A percentile compares a stretch with the other conserved stretches of the same genome.
Conservation (phyloP, 2,888 invertebrate genomes). For the Stenotaenia linearis region DNA sequence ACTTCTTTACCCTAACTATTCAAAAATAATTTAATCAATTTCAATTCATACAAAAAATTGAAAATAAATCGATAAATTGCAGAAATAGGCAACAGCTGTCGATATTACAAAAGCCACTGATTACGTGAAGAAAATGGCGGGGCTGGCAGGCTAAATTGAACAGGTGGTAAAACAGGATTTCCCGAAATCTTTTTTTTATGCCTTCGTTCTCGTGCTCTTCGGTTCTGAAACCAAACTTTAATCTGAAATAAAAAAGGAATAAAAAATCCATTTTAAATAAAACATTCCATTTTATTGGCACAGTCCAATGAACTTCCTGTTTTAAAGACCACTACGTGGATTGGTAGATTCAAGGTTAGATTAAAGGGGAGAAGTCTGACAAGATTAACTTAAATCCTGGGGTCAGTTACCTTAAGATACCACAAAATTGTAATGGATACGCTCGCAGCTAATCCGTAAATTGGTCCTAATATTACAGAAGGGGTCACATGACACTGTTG, state of each 20-base stretch:
- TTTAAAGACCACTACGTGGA: not conserved
- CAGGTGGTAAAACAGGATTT: not conserved
- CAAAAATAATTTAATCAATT: no score
- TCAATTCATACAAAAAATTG: no score
- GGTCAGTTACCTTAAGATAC: not conserved
- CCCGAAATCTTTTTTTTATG: not conserved
- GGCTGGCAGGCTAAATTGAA: not conserved
- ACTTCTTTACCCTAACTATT: no score
- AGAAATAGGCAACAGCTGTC: not conserved
- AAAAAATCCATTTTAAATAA: not conserved
- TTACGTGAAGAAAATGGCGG: not conserved
- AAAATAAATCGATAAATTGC: not conserved
- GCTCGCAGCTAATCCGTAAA: not conserved
- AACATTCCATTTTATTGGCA: not conserved
- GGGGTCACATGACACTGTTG: not conserved
- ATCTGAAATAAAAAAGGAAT: not conserved
- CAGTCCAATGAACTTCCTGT: not conserved
- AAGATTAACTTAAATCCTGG: not conserved
- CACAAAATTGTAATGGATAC: not conserved
- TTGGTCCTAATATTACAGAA: not conserved
- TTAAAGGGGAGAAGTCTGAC: not conserved
- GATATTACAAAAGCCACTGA: not conserved
- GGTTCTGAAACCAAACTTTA: slow-evolving; percentile 1
- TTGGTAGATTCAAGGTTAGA: not conserved
- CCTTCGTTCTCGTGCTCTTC: not conserved